These are phyloP conservation scores for Drosophila watanabei DNA, from an alignment of 1,140 invertebrate genomes.

Conservation along the genomic window DNA sequence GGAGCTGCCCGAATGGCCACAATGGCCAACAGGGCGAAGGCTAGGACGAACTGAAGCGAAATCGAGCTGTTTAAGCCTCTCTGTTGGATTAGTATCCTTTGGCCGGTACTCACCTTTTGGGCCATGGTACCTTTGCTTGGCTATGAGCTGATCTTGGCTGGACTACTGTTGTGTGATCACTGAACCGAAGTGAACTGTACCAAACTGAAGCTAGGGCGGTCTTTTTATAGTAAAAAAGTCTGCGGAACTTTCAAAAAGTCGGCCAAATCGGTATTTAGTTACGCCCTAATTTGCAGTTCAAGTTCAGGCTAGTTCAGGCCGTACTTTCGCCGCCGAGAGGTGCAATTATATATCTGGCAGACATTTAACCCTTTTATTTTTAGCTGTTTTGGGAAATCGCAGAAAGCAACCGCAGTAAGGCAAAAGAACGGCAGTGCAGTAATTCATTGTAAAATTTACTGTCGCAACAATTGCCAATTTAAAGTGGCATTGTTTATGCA, in stretches of 20 bases:
- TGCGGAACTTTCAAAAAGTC: slow-evolving; percentile 63
- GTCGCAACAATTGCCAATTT: slow-evolving; percentile 79
- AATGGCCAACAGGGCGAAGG: slow-evolving; percentile 55
- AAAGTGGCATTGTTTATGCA: slow-evolving; percentile 81
- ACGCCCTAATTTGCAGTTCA: slow-evolving; percentile 70
- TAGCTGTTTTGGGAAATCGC: slow-evolving; percentile 12
- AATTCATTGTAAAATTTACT: slow-evolving; percentile 80
- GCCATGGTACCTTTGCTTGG: slow-evolving; percentile 68
- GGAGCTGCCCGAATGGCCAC: slow-evolving; percentile 51
- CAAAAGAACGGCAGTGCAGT: slow-evolving; percentile 52
- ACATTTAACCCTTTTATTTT: slow-evolving; percentile 32
- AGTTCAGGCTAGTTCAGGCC: slow-evolving; percentile 41
- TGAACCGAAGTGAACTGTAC: slow-evolving; percentile 66
- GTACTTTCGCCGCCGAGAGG: slow-evolving; percentile 58
- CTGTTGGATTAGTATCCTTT: not conserved
- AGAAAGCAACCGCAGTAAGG: no score
- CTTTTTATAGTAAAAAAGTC: slow-evolving; percentile 48
- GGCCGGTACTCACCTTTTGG: slow-evolving; percentile 54
- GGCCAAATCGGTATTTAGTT: slow-evolving; percentile 42
- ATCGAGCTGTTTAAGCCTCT: not conserved
- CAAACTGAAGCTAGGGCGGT: slow-evolving; percentile 17
- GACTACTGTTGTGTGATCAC: slow-evolving; percentile 52
- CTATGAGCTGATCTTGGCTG: slow-evolving; percentile 68
- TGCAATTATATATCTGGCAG: slow-evolving; percentile 45
- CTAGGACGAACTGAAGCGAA: slow-evolving; percentile 48